Conservation (phyloP, 2,113 vertebrate species). For the Mustela nigripes region DNA sequence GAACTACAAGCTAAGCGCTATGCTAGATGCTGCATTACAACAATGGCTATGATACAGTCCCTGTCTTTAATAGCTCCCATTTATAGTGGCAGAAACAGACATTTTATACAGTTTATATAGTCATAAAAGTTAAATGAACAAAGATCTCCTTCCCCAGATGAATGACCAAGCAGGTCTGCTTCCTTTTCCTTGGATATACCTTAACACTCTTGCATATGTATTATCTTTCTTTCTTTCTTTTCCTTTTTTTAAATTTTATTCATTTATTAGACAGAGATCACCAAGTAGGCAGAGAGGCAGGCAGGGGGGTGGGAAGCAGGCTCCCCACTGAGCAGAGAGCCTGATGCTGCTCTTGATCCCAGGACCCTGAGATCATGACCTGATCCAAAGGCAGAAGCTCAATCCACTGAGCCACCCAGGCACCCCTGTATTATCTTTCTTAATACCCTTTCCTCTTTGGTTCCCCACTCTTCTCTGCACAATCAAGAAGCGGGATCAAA, state of each 20-base stretch:
- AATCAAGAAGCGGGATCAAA: not conserved
- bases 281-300: too few species aligned
- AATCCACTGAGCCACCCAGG: too few species aligned
- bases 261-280: too few species aligned
- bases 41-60: not conserved
- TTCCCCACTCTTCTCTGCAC: constrained; percentile 1
- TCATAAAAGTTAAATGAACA: not conserved
- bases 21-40: not conserved
- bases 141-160: constrained; percentile 6
- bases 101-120: not conserved
- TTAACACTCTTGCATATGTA: not conserved
- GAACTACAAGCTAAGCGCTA: not conserved
- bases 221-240: not conserved
- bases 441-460: not conserved
- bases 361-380: too few species aligned
- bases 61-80: not conserved
- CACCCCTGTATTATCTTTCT: not conserved
- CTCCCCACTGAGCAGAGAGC: too few species aligned
- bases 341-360: too few species aligned
- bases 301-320: too few species aligned
- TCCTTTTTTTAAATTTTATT: too few species aligned
- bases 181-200: not conserved
- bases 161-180: not conserved
- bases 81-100: not conserved
- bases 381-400: too few species aligned